These are phyloP conservation scores for Strigops habroptila DNA, from an alignment of 2,113 vertebrate species.

Conservation along the genomic window DNA sequence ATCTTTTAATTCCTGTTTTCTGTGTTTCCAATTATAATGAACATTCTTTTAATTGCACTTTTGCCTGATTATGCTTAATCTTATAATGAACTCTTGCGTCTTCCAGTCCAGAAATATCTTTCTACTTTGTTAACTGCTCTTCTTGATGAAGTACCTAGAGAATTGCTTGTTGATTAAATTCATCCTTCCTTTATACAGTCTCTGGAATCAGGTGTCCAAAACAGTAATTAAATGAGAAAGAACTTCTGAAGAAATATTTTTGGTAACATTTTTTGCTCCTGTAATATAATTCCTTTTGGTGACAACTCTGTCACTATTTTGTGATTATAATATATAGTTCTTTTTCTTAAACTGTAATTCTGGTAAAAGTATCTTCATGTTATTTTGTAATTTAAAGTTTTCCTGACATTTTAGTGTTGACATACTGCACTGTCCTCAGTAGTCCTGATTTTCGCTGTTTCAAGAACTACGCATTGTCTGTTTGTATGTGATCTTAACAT, in stretches of 20 bases:
- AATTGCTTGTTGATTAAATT: conserved; percentile 56
- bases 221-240: conserved; percentile 40
- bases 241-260: conserved; percentile 6
- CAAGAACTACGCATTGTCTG: background rate
- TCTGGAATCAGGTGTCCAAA: conserved; percentile 27
- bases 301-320: background rate
- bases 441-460: background rate
- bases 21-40: conserved; percentile 12
- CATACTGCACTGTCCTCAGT: background rate
- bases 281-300: background rate
- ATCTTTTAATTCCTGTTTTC: conserved; percentile 1
- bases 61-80: conserved; percentile 10
- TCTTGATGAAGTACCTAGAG: conserved; percentile 47
- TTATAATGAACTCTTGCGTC: conserved; percentile 21
- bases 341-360: background rate
- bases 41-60: conserved; percentile 26
- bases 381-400: background rate
- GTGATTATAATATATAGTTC: background rate
- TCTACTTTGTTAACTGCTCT: conserved; percentile 35
- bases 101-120: conserved; percentile 41
- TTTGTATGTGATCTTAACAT: background rate
- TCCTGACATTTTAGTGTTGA: background rate
- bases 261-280: background rate
- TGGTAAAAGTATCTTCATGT: background rate
- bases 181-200: background rate